These are phyloP conservation scores for Gallinago stenura DNA, from an alignment of 2,797 vertebrate species.

Conservation along the genomic window DNA sequence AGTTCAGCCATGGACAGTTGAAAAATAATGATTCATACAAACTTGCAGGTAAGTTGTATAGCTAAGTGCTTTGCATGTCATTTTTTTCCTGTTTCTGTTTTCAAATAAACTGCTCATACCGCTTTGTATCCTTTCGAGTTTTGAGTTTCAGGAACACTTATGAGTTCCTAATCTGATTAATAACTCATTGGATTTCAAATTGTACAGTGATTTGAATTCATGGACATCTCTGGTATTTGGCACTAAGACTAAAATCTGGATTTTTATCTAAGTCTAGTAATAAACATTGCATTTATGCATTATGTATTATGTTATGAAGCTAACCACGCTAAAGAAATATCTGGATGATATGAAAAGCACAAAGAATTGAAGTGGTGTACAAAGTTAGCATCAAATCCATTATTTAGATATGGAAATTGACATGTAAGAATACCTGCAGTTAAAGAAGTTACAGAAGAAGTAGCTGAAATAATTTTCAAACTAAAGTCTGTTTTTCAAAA, in stretches of 20 bases:
- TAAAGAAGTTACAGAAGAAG: background rate
- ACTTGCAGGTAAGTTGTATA: background rate
- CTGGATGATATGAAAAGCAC: background rate
- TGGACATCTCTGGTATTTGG: background rate
- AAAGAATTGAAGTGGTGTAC: background rate
- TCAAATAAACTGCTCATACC: background rate
- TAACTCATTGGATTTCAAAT: background rate
- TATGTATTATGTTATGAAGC: background rate
- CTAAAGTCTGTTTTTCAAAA: background rate
- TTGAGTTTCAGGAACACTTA: background rate
- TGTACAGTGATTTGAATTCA: background rate
- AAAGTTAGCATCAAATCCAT: background rate
- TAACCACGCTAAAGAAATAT: background rate
- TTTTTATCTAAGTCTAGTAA: background rate
- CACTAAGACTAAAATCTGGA: background rate
- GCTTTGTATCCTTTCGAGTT: background rate
- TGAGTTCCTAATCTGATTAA: background rate
- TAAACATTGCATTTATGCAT: background rate
- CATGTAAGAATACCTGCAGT: background rate
- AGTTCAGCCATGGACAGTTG: background rate
- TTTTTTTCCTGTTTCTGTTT: background rate
- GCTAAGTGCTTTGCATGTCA: fast-evolving
- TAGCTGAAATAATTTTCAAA: background rate
- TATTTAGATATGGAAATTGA: background rate
- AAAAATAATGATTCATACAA: background rate